Percentiles rank a stretch among this genome's conserved stretches.
These are phyloP conservation scores for Mesoclemmys tuberculata DNA, from an alignment of 2,113 vertebrate species.

Conservation along the genomic window DNA sequence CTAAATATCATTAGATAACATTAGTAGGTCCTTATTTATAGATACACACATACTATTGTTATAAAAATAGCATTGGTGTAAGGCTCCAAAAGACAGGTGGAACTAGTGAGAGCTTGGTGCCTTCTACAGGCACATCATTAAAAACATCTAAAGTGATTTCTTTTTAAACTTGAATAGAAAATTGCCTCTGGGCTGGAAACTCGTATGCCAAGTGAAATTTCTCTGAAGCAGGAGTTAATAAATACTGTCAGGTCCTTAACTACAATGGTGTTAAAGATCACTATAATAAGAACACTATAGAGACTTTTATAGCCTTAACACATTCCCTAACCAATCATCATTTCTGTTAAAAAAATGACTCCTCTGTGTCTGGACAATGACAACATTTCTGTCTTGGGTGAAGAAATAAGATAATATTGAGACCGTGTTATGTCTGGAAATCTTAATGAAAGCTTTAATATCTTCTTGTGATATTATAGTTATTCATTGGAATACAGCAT, in stretches of 20 bases:
- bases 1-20: accelerated
- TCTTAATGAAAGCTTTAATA: accelerated
- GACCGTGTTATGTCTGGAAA: background rate
- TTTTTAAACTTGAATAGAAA: background rate
- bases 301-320: background rate
- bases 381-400: background rate
- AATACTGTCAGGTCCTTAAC: background rate
- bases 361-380: background rate
- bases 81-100: background rate
- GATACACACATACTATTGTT: background rate
- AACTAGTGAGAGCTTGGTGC: background rate
- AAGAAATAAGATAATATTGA: background rate
- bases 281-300: background rate
- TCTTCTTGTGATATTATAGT: background rate
- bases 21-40: background rate
- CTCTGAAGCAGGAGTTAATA: background rate
- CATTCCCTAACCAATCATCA: background rate
- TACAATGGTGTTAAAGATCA: background rate
- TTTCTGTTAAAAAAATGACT: background rate
- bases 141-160: background rate
- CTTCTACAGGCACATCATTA: background rate
- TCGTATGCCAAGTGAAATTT: background rate
- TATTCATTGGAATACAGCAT: background rate
- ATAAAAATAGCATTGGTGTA: background rate
- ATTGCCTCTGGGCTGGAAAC: background rate